Evolutionary conservation across 2,797 vertebrate genomes (phyloP).

Genomic region (Aviceda leuphotes): DNA sequence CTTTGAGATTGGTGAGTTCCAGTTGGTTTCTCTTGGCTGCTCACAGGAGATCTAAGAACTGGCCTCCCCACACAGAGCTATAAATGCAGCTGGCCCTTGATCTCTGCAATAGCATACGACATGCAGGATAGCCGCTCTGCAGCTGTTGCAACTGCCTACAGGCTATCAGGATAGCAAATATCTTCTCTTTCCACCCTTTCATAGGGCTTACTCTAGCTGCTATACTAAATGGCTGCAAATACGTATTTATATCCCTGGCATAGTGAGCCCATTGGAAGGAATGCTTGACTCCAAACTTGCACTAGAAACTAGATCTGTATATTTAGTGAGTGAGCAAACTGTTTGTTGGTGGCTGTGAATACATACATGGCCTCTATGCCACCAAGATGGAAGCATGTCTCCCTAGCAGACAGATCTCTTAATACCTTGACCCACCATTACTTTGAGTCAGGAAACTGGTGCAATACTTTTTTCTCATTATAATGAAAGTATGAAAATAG

Average conservation of each 20-base stretch:
- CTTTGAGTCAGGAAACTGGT: not conserved
- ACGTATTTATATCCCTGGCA: slow-evolving; percentile 38
- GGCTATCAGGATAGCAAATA: slow-evolving; percentile 5
- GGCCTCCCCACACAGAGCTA: not conserved
- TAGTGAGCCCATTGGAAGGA: slow-evolving; percentile 54
- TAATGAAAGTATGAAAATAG: not conserved
- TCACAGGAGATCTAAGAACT: not conserved
- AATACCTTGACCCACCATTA: not conserved
- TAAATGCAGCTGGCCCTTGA: not conserved
- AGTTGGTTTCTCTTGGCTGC: not conserved
- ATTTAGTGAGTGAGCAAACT: slow-evolving; percentile 69
- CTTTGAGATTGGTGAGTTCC: not conserved
- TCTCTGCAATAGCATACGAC: not conserved
- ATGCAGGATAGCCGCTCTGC: not conserved
- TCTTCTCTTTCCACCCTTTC: slow-evolving; percentile 2
- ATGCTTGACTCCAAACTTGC: slow-evolving; percentile 69
- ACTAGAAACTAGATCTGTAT: slow-evolving; percentile 71
- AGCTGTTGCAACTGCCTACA: slow-evolving; percentile 31
- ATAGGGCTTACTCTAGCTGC: slow-evolving; percentile 59
- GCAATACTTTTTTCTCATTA: not conserved
- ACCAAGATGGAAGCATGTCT: slow-evolving; percentile 8
- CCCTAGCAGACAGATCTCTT: slow-evolving; percentile 1
- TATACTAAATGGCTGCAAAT: slow-evolving; percentile 62
- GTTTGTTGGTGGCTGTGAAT: slow-evolving; percentile 68
- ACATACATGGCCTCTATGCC: slow-evolving; percentile 6